Evolutionary conservation across 2,888 invertebrate genomes (phyloP).

Genomic region (Archaeoteleia sp.): DNA sequence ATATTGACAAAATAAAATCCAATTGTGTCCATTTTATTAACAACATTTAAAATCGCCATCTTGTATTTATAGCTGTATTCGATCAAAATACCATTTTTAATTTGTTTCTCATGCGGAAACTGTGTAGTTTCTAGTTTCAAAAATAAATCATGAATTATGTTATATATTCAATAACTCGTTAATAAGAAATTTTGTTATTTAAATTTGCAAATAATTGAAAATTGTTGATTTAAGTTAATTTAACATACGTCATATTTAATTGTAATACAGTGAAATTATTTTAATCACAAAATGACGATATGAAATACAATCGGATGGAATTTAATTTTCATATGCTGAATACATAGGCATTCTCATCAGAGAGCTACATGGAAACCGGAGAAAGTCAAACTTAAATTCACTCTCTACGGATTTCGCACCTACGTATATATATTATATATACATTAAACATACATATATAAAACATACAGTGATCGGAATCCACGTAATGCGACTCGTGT

Average conservation of each 20-base stretch:
- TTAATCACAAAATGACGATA: conserved; percentile 12
- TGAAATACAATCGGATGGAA: conserved; percentile 13
- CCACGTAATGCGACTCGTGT: background rate
- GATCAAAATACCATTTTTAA: no score
- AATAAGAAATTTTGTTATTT: no score
- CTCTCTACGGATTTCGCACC: conserved; percentile 40
- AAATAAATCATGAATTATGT: no score
- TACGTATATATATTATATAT: conserved; percentile 20
- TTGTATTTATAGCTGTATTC: conserved; percentile 35
- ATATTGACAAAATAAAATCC: conserved; percentile 50
- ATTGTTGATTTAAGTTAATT: no score
- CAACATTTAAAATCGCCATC: conserved; percentile 41
- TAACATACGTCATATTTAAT: no score
- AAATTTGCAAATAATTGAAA: no score
- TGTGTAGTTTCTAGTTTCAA: no score
- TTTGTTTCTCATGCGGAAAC: no score
- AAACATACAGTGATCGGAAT: background rate
- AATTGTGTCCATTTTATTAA: conserved; percentile 35
- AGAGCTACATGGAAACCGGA: conserved; percentile 38
- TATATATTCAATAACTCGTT: no score
- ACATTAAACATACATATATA: conserved; percentile 4
- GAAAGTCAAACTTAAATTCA: conserved; percentile 47
- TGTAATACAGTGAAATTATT: no score
- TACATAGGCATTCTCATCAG: conserved; percentile 29
- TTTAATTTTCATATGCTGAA: conserved; percentile 1